Percentiles rank a stretch among this genome's conserved stretches.
Evolutionary conservation across 2,888 invertebrate species (phyloP).

Genomic region (Standfussiana lucernea): DNA sequence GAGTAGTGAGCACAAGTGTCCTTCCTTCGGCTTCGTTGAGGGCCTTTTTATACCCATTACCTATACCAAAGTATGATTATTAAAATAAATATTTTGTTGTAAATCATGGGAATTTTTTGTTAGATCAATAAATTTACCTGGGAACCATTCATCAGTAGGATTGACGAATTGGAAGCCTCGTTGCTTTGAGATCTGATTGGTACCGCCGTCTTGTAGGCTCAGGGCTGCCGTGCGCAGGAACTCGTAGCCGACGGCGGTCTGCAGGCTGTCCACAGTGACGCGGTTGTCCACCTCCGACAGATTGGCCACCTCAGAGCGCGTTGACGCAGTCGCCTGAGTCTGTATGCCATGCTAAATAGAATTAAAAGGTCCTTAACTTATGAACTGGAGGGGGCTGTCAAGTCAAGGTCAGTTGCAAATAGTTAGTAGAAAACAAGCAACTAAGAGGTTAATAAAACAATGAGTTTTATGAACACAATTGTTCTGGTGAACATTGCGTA

Average conservation of each 20-base stretch:
- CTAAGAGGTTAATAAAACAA: constrained; percentile 55
- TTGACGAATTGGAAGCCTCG: constrained; percentile 96
- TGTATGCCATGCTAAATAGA: constrained; percentile 94
- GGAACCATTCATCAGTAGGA: constrained; percentile 97
- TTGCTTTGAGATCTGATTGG: constrained; percentile 93
- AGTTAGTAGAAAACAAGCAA: constrained; percentile 60
- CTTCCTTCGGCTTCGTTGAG: not conserved
- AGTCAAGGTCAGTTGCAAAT: constrained; percentile 68
- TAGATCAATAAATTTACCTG: constrained; percentile 88
- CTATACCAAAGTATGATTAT: not conserved
- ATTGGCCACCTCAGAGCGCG: constrained; percentile 95
- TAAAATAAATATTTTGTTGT: not conserved
- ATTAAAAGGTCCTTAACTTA: constrained; percentile 86
- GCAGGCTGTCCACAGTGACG: constrained; percentile 93
- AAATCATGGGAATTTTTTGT: not conserved
- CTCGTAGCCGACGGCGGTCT: constrained; percentile 95
- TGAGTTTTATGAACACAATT: constrained; percentile 40
- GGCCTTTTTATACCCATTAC: not conserved
- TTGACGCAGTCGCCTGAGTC: constrained; percentile 96
- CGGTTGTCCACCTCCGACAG: constrained; percentile 93
- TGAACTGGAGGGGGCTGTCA: constrained; percentile 75
- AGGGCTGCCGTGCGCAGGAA: constrained; percentile 94
- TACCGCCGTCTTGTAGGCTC: constrained; percentile 93
- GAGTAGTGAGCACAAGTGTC: not conserved
- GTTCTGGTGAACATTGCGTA: constrained; percentile 48